Evolutionary conservation across 2,888 invertebrate genomes (phyloP).

Genomic region (Zaprionus lineosus): DNA sequence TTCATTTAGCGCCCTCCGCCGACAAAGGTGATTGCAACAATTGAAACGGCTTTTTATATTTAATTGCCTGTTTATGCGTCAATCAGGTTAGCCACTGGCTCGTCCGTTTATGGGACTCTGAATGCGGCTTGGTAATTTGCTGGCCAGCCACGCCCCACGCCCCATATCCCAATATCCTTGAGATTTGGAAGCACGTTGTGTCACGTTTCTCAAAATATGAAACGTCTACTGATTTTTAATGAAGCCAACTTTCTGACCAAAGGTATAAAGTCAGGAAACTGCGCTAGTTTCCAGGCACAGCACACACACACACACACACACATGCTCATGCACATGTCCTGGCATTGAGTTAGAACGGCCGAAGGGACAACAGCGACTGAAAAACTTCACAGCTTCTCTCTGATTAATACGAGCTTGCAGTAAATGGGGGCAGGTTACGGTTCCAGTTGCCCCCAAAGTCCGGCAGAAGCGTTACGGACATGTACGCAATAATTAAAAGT

Average conservation of each 20-base stretch:
- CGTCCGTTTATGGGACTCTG: slow-evolving; percentile 4
- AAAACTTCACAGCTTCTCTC: slow-evolving; percentile 62
- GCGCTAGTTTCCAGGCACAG: no score
- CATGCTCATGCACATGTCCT: not conserved
- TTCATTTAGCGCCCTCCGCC: slow-evolving; percentile 58
- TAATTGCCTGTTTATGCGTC: slow-evolving; percentile 75
- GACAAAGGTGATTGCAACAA: slow-evolving; percentile 47
- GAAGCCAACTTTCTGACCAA: slow-evolving; percentile 62
- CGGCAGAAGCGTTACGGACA: slow-evolving; percentile 70
- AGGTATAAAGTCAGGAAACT: slow-evolving; percentile 62
- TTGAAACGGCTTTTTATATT: slow-evolving; percentile 43
- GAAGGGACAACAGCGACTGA: slow-evolving; percentile 23
- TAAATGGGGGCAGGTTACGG: slow-evolving; percentile 43
- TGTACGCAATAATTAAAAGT: slow-evolving; percentile 80
- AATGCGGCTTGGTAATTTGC: slow-evolving; percentile 38
- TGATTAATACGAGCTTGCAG: slow-evolving; percentile 73
- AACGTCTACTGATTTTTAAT: slow-evolving; percentile 78
- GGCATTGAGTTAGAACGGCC: no score
- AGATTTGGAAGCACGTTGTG: slow-evolving; percentile 70
- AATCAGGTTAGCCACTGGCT: slow-evolving; percentile 57
- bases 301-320: slow-evolving; percentile 5
- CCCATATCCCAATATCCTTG: slow-evolving; percentile 16
- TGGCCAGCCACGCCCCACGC: slow-evolving; percentile 19
- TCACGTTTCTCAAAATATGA: slow-evolving; percentile 79
- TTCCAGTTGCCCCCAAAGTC: slow-evolving; percentile 60